Evolutionary conservation across 2,888 invertebrate genomes (phyloP).

Genomic region (Pammene fasciana): DNA sequence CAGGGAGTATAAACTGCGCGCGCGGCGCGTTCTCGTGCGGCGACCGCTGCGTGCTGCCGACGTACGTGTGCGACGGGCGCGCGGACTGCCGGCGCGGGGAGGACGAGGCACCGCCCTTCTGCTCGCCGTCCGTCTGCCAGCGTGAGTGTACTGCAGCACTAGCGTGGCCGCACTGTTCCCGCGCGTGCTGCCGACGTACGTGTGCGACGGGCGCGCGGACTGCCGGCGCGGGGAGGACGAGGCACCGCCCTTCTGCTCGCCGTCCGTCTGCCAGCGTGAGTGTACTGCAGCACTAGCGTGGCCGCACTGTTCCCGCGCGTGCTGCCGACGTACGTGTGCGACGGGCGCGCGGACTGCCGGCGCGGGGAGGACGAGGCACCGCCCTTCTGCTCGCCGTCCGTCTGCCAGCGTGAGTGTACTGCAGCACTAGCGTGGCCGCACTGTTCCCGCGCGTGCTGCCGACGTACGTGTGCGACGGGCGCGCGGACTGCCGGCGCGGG

Average conservation of each 20-base stretch:
- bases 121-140: slow-evolving; percentile 58
- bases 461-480: no score
- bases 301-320: slow-evolving; percentile 47
- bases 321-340: slow-evolving; percentile 72
- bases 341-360: slow-evolving; percentile 69
- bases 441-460: no score
- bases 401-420: no score
- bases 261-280: no score
- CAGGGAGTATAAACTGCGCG: slow-evolving; percentile 62
- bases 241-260: slow-evolving; percentile 53
- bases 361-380: slow-evolving; percentile 66
- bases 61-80: slow-evolving; percentile 74
- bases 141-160: slow-evolving; percentile 54
- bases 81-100: slow-evolving; percentile 65
- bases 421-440: no score
- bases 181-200: no score
- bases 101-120: slow-evolving; percentile 66
- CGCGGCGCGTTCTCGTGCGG: slow-evolving; percentile 73
- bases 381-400: slow-evolving; percentile 54
- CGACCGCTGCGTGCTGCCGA: slow-evolving; percentile 67
- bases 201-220: slow-evolving; percentile 14
- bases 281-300: no score
- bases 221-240: slow-evolving; percentile 71
- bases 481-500: slow-evolving; percentile 61
- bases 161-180: no score